These are phyloP conservation scores for Amphimedon queenslandica DNA, from an alignment of 37 sponge, comb jelly and placozoan species.

Conservation along the genomic window DNA sequence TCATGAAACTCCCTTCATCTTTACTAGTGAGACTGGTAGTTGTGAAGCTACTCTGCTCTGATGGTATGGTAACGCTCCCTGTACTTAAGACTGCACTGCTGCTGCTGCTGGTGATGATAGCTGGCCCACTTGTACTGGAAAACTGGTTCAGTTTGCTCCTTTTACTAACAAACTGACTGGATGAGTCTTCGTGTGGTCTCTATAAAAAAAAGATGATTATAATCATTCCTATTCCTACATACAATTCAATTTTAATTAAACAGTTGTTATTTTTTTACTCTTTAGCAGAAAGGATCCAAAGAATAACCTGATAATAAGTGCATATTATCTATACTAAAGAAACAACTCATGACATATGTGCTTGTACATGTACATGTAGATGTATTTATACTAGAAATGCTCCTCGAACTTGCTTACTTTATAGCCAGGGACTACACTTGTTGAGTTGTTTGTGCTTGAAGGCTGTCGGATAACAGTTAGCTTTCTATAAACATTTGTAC, in stretches of 20 bases:
- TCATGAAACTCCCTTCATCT: no score
- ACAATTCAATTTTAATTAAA: not conserved
- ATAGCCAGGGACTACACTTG: not conserved
- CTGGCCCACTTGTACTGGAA: no score
- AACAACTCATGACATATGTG: no score
- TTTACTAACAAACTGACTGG: not conserved
- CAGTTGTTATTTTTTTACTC: not conserved
- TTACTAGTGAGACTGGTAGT: not conserved
- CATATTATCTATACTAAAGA: no score
- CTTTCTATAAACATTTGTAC: not conserved
- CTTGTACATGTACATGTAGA: no score
- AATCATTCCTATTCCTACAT: not conserved
- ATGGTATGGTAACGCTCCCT: no score
- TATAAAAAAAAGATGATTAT: not conserved
- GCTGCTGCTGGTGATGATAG: no score
- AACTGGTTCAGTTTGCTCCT: no score
- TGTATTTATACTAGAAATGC: no score
- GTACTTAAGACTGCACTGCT: no score
- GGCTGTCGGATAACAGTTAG: not conserved
- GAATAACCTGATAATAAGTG: no score
- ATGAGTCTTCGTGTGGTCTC: not conserved
- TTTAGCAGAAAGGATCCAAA: no score
- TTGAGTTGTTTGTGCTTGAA: not conserved
- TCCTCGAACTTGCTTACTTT: not conserved
- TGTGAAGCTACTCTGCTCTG: not conserved